Evolutionary conservation across 1,140 invertebrate genomes (phyloP).

Genomic region (Trinorchestia longiramus): DNA sequence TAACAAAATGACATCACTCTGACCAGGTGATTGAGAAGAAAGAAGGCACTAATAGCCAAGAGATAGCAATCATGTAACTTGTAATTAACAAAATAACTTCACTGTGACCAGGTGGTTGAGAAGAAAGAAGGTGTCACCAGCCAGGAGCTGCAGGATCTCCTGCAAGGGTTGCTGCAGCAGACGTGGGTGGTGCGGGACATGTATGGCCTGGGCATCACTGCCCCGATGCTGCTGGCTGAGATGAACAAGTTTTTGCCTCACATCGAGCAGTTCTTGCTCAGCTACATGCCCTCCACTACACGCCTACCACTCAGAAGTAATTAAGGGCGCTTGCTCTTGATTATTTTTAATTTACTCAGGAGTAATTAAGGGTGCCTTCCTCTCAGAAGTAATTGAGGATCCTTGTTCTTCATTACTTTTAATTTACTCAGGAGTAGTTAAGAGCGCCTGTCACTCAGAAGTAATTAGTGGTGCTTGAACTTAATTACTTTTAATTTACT

Average conservation of each 20-base stretch:
- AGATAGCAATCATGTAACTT: too few relatives aligned
- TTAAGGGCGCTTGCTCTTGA: too few relatives aligned
- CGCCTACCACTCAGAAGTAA: background rate
- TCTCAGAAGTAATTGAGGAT: background rate
- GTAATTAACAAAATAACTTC: too few relatives aligned
- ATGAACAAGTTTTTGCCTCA: slow-evolving; percentile 63
- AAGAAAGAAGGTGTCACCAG: slow-evolving; percentile 55
- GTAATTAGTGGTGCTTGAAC: background rate
- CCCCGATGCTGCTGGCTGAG: slow-evolving; percentile 58
- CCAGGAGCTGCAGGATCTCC: slow-evolving; percentile 49
- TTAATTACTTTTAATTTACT: too few relatives aligned
- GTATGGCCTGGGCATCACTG: slow-evolving; percentile 58
- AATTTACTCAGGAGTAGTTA: too few relatives aligned
- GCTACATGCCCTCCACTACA: slow-evolving; percentile 55
- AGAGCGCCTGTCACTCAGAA: background rate
- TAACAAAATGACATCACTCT: too few relatives aligned
- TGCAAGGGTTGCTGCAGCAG: slow-evolving; percentile 58
- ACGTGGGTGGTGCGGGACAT: slow-evolving; percentile 60
- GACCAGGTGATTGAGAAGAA: slow-evolving; percentile 58
- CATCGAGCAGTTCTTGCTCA: slow-evolving; percentile 59
- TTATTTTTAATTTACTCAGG: too few relatives aligned
- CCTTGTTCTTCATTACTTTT: too few relatives aligned
- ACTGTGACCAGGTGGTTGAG: slow-evolving; percentile 46
- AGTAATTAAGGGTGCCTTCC: too few relatives aligned
- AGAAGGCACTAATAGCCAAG: background rate